Evolutionary conservation across 2,797 vertebrate genomes (phyloP).

Genomic region (Gallinago solitaria): DNA sequence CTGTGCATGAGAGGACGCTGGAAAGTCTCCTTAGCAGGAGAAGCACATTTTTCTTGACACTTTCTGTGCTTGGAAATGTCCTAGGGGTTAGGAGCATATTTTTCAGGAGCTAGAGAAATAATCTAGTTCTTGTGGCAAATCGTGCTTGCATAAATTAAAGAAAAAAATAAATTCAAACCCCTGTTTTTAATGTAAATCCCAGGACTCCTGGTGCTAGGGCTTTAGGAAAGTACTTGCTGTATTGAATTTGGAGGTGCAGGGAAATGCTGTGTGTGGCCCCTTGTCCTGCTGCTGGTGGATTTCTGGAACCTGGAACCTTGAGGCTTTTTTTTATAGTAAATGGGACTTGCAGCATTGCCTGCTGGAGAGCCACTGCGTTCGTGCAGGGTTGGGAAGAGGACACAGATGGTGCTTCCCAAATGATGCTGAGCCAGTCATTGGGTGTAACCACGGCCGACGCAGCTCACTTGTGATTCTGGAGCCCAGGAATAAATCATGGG

Average conservation of each 20-base stretch:
- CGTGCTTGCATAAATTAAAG: background rate
- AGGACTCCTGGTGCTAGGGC: background rate
- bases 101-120: background rate
- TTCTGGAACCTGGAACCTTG: background rate
- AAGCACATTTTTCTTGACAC: too few species aligned
- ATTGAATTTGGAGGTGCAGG: background rate
- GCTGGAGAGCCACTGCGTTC: background rate
- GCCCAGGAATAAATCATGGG: background rate
- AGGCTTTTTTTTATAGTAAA: background rate
- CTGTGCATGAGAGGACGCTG: background rate
- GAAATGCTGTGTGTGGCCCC: background rate
- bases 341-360: background rate
- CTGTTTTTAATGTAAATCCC: background rate
- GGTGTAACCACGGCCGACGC: background rate
- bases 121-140: background rate
- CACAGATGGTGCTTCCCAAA: background rate
- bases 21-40: background rate
- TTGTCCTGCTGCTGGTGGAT: background rate
- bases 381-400: background rate
- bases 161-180: background rate
- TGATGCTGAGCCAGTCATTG: background rate
- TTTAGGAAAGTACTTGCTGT: background rate
- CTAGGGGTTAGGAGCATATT: background rate
- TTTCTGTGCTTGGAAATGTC: background rate
- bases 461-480: background rate